Base-by-base conservation (phyloP, 2,113 vertebrate genomes). In the Murina feae region DNA sequence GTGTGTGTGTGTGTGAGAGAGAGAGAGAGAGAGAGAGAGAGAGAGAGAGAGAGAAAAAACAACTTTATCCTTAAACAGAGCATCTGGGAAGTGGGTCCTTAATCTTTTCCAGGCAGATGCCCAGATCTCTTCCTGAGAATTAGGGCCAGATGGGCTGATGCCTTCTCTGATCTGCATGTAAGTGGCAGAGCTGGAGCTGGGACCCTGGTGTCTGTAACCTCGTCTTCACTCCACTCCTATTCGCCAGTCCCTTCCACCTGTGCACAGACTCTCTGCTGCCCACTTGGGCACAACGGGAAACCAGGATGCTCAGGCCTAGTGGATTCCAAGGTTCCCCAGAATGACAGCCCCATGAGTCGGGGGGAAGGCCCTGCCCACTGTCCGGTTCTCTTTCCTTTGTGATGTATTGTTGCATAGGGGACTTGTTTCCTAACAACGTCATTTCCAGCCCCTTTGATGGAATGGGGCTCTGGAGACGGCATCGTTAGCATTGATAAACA, bases 381-480 rank as follows among this genome's bases (percentile, higher is more conserved):
- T 63, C 66, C 90, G 32, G 11, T 89, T 90, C 55, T 12, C 76
- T 69, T 89, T 93, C 95, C 49, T 78, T 90, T 79, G 79, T 90
- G 71, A 97, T 80, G 17, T 53, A 49, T 95, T n/a, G 23, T 44
- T 89, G 81, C 58, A 21, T 11, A 83, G 86, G 81, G 66, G 94
- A 97, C 97, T 42, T 95, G 93, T 95, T 97, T 93, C 89, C 94
- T 55, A 42, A 65, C 89, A 16, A 11, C 95, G 84, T 81, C 66
- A 23, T 96, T 96, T 89, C 76, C 44, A 86, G 96, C 66, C 68
- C 69, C 85, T 84, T 81, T 63, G 92, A 95, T 12, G 55, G 63
- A 91, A 83, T 21, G 20, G 65, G 75, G 89, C 91, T 90, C 96
- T 71, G 86, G 96, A 95, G 93, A 32, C 47, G 1, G 0, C 25